Evolutionary conservation across 2,113 vertebrate genomes (phyloP).

Genomic region (Dicrurus megarhynchus): DNA sequence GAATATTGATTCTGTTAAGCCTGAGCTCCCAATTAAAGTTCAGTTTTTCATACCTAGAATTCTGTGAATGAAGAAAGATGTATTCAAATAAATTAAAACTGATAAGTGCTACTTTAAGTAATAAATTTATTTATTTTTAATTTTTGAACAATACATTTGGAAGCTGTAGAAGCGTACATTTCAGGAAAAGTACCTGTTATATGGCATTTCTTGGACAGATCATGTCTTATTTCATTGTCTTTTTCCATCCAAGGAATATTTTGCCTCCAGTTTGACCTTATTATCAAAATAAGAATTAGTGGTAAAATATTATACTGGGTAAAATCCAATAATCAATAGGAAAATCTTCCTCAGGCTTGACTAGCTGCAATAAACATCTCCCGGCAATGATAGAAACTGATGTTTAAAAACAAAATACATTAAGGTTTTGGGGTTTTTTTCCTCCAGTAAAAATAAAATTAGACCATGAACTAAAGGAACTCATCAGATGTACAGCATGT

Average conservation of each 20-base stretch:
- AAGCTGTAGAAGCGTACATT: neutral
- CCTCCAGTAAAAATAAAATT: neutral
- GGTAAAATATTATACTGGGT: neutral
- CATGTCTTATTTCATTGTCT: neutral
- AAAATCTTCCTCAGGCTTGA: neutral
- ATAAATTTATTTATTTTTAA: neutral
- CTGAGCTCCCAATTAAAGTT: neutral
- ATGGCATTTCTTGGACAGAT: neutral
- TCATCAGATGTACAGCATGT: neutral
- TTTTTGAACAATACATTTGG: neutral
- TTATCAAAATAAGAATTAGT: neutral
- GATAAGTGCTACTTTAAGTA: neutral
- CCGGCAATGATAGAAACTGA: neutral
- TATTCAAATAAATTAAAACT: neutral
- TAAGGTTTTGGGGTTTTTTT: neutral
- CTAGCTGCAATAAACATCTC: neutral
- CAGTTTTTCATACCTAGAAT: neutral
- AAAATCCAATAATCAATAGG: constrained; percentile 3
- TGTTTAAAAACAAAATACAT: neutral
- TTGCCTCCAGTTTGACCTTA: neutral
- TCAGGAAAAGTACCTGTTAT: neutral
- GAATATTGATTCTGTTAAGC: neutral
- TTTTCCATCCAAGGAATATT: neutral
- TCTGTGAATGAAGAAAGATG: neutral
- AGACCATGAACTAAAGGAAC: neutral